Conservation (phyloP, 2,113 vertebrate genomes). For the Sterna hirundo region DNA sequence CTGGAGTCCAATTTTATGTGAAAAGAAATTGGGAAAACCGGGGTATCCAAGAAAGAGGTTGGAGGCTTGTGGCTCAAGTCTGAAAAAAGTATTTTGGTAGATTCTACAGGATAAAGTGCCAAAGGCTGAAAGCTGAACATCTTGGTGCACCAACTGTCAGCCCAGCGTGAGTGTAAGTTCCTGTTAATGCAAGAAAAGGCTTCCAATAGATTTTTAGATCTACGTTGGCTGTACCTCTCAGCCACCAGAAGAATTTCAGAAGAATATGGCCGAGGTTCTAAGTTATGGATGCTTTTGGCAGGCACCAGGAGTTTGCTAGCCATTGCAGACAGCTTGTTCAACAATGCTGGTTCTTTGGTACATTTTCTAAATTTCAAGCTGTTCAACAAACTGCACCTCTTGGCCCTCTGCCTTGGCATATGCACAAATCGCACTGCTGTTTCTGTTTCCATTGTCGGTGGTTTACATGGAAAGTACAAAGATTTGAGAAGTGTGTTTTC, state of each 20-base stretch:
- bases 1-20: constrained; percentile 52
- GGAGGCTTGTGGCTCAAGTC: constrained; percentile 50
- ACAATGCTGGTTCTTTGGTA: constrained; percentile 74
- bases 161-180: constrained; percentile 58
- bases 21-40: constrained; percentile 67
- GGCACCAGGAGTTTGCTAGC: constrained; percentile 66
- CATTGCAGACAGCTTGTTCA: constrained; percentile 70
- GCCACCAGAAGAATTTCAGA: constrained; percentile 60
- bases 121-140: constrained; percentile 61
- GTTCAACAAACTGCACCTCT: constrained; percentile 30
- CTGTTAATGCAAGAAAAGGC: constrained; percentile 64
- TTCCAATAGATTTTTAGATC: constrained; percentile 66
- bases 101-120: constrained; percentile 66
- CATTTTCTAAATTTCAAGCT: constrained; percentile 44
- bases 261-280: background rate
- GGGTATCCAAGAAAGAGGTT: constrained; percentile 4
- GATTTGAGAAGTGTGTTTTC: constrained; percentile 12
- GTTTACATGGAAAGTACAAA: background rate
- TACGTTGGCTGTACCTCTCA: constrained; percentile 44
- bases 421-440: background rate
- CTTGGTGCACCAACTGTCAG: constrained; percentile 61
- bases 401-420: constrained; percentile 50
- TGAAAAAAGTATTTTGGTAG: constrained; percentile 53
- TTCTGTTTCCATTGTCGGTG: background rate
- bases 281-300: background rate